phyloP scores from a whole-genome alignment of 2,888 invertebrate species.

The Acrocera orbiculus region DNA sequence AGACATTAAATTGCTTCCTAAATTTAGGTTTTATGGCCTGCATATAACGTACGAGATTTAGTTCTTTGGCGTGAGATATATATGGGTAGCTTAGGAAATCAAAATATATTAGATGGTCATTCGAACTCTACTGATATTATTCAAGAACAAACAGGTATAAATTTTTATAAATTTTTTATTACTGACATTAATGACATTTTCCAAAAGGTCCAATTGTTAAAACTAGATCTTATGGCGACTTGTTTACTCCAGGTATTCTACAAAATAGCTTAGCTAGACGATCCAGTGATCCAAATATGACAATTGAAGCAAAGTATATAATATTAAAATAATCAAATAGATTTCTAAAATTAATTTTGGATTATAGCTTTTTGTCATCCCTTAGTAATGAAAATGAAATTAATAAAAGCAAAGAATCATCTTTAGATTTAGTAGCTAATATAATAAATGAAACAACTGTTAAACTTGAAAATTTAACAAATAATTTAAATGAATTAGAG shows the following conservation, averaged over 20 bases:
- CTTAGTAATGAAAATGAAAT: constrained; percentile 15
- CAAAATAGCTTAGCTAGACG: constrained; percentile 44
- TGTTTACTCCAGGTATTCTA: constrained; percentile 43
- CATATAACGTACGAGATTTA: constrained; percentile 66
- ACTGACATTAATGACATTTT: not conserved
- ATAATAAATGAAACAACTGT: constrained; percentile 20
- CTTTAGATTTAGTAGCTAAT: constrained; percentile 20
- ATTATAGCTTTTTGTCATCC: no score
- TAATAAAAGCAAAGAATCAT: constrained; percentile 12
- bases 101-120: constrained; percentile 30
- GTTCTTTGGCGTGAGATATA: constrained; percentile 75
- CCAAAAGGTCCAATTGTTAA: constrained; percentile 48
- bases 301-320: constrained; percentile 54
- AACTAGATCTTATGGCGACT: constrained; percentile 72
- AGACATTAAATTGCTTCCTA: not conserved
- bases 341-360: no score
- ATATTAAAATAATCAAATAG: constrained; percentile 20
- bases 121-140: constrained; percentile 19
- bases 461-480: constrained; percentile 22
- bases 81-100: constrained; percentile 39
- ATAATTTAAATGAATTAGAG: constrained; percentile 21
- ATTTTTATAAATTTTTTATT: not conserved
- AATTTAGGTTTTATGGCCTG: constrained; percentile 65
- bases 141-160: constrained; percentile 20
- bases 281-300: constrained; percentile 71